phyloP scores from a whole-genome alignment of 1,140 invertebrate species.

The Lerema accius region DNA sequence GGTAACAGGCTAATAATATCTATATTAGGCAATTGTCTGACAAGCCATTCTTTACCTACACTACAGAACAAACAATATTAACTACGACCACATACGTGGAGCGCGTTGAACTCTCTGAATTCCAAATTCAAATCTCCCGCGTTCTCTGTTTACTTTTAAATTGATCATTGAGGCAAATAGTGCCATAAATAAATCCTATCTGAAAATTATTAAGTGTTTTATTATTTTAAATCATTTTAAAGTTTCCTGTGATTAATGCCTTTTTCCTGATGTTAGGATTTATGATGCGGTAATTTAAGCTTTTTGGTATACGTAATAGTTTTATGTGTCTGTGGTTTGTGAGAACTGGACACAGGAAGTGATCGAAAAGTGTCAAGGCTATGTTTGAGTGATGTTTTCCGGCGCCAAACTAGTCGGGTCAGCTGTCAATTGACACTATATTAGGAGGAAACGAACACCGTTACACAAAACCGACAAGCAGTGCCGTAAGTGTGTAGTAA shows the following conservation, averaged over 20 bases:
- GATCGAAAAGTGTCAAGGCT: constrained; percentile 58
- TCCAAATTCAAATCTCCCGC: constrained; percentile 31
- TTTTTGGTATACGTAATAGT: constrained; percentile 11
- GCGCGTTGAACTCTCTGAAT: constrained; percentile 26
- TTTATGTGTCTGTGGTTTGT: constrained; percentile 34
- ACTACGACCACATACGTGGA: constrained; percentile 50
- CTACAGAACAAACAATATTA: constrained; percentile 19
- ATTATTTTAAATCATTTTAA: constrained; percentile 10
- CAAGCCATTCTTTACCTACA: constrained; percentile 35
- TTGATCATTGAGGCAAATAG: constrained; percentile 13
- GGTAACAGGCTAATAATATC: constrained; percentile 41
- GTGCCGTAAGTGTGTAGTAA: constrained; percentile 39
- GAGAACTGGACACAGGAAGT: constrained; percentile 52
- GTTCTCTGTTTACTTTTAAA: constrained; percentile 19
- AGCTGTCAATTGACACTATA: constrained; percentile 43
- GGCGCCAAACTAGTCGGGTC: constrained; percentile 46
- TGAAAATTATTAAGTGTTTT: constrained; percentile 12
- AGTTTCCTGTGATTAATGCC: constrained; percentile 20
- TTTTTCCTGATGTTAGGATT: constrained; percentile 11
- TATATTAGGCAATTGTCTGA: constrained; percentile 54
- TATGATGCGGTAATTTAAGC: constrained; percentile 2
- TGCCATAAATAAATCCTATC: constrained; percentile 22
- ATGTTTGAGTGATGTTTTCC: constrained; percentile 58
- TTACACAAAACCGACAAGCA: constrained; percentile 32
- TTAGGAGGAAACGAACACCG: constrained; percentile 47